Base-by-base conservation (phyloP, 1,140 invertebrate species). In the Trichoplusia ni region DNA sequence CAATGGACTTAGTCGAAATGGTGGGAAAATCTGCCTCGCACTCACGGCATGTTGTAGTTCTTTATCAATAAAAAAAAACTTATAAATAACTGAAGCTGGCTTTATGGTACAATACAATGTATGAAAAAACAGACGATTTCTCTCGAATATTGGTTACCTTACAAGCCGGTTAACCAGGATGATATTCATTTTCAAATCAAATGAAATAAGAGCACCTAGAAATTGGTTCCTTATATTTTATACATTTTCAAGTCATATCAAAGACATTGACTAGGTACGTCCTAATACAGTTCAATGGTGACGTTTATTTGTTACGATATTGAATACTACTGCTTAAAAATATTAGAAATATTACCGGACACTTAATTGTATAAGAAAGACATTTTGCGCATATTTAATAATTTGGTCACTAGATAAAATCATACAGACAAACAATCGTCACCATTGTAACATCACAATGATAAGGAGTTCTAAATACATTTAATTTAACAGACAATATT, bases 11-110 rank as follows among this genome's bases (percentile, higher is more conserved):
- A 81, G 76, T 79, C 77, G 76, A 76, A 61, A 68, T 83, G 86
- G 84, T 89, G 86, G 86, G 84, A 78, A 74, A 62, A 67, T 82
- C 80, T 86, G 86, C 84, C 84, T 81, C 84, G 69, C 73, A 56
- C 83, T 58, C 49, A 69, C 74, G 85, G 82, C 85, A 83, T 73
- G 29, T 47, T 69, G 68, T 81, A 82, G 63, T 86, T 84, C 77
- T 80, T 77, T 83, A 78, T 80, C 54, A 79, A 61, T 13, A 64
- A 69, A 61, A 77, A 79, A 63, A 73, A 63, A 71, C 73, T 73
- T 68, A 60, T 59, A 76, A 73, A 69, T 59, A 59, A 59, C 40
- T 59, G 40, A 42, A 33, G 56, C 53, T 29, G 53, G 35, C 37
- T 14, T 56, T 29, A 25, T 29, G 25, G 21, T 42, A 56, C 37